Evolutionary conservation across 1,140 invertebrate genomes (phyloP), one percentile per base, ranked within the genome.

Genomic region (Lanistes nyassanus): DNA sequence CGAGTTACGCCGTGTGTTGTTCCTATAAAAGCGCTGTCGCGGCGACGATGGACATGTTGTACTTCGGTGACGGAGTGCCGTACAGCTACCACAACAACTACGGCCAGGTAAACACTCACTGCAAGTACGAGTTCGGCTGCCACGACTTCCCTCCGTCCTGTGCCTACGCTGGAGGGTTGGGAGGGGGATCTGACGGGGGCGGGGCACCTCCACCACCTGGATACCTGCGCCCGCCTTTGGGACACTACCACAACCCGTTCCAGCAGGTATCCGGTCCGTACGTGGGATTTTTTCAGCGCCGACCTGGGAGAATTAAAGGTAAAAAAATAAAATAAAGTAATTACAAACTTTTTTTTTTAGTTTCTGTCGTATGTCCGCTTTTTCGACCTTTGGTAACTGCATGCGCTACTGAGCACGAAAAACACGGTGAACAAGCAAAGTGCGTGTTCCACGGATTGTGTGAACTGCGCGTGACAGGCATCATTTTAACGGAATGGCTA

Each of bases 11-110:
- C 42, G 9, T 9, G 42, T 47, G 42, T 47, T 16, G 42, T 47
- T 58, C 7, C 29, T 72, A 72, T 72, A 72, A 72, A 72, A 72
- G 56, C 9, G 19, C 9, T 13, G 42, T 39, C n/a, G 34, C 68
- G 34, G 26, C 29, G 26, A 74, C 26, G 39, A 77, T 77, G 76
- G 76, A 77, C 71, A 77, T 77, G 76, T 39, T 77, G 53, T 77
- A 77, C 60, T 77, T 77, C 60, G 76, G 76, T 31, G 76, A 77
- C 36, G 76, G 76, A 34, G 76, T 73, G 21, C 64, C 70, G 16
- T 77, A 77, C 72, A 66, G 58, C 56, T 77, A 77, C 58, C 56
- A 56, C 36, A 66, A 39, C 36, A 74, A 70, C 37, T 77, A 74
- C 71, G 64, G 42, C 21, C 70, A 73, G 56, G 56, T 77, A 3